Evolutionary conservation across 2,888 invertebrate species (phyloP).

Genomic region (Muscina levida): DNA sequence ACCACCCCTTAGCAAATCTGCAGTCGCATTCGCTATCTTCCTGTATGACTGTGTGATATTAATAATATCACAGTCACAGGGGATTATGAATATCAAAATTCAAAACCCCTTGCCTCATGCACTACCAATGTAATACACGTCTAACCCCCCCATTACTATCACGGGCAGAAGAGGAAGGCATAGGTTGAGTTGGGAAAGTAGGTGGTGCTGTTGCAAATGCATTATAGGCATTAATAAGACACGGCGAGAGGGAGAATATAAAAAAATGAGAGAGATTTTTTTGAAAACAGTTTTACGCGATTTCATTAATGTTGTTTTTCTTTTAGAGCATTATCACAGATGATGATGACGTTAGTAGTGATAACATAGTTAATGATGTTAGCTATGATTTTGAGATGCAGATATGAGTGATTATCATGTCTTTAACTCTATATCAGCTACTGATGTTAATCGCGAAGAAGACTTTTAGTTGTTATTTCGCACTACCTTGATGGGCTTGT

Average conservation of each 20-base stretch:
- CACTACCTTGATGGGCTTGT: not conserved
- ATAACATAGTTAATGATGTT: too few relatives aligned
- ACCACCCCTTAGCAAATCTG: constrained; percentile 9
- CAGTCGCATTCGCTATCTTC: too few relatives aligned
- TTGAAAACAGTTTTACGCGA: constrained; percentile 13
- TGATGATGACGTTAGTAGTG: too few relatives aligned
- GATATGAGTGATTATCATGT: too few relatives aligned
- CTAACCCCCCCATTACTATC: not conserved
- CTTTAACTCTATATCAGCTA: too few relatives aligned
- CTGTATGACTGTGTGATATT: constrained; percentile 6
- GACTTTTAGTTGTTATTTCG: constrained; percentile 13
- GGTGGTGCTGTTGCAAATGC: constrained; percentile 24
- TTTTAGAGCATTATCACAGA: too few relatives aligned
- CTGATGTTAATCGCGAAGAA: too few relatives aligned
- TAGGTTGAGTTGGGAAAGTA: not conserved
- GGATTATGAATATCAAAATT: constrained; percentile 31
- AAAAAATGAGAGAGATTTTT: constrained; percentile 5
- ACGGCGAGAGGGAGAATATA: constrained; percentile 6
- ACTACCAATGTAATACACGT: not conserved
- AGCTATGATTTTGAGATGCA: too few relatives aligned
- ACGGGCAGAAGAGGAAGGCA: too few relatives aligned
- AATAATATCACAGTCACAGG: constrained; percentile 14
- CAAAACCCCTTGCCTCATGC: constrained; percentile 16
- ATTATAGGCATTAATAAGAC: constrained; percentile 17
- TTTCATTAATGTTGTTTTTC: constrained; percentile 5